Evolutionary conservation across 1,140 invertebrate genomes (phyloP), one percentile per base, ranked within the genome.

Genomic region (Aphis craccivora): DNA sequence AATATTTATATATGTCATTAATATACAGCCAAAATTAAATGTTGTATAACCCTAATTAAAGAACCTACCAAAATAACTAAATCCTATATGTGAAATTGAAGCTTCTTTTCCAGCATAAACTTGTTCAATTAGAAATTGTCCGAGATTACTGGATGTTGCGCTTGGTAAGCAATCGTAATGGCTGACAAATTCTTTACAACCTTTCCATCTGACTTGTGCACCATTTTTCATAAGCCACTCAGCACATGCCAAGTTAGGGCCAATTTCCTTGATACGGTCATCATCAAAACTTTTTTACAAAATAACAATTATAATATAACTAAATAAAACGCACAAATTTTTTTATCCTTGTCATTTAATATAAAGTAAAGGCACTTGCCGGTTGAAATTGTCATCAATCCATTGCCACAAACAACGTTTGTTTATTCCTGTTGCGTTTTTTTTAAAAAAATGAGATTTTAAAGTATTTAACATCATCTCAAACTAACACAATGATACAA

Each of bases 191-290:
- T 96, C 95, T 60, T 95, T 94, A 25, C 95, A 94, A 90, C 95
- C 95, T 94, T 96, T 96, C 97, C 97, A 98, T 94, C 96, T 96
- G 2, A 98, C 96, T 93, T 96, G 95, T 37, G 97, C 98, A 23
- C 98, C 98, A 95, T 98, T 98, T 94, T 96, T 95, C 84, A 98
- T 95, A 23, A 99, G 95, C 98, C 98, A 99, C 95, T 99, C 98
- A 8, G 98, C 98, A 96, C 98, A 98, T n/a, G 97, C 97, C 94
- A 97, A 95, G 95, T 99, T 98, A 8, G 98, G 96, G 2, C 98
- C 98, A 93, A 98, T 96, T 94, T 96, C 95, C 95, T 97, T 96
- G 53, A 98, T 96, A 94, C 98, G 95, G 14, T 96, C 95, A 48
- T 95, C 94, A 3, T 94, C 94, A 30, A 94, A 94, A 76, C 94